These are phyloP conservation scores for Hyla sarda DNA, from an alignment of 2,113 vertebrate genomes.

Conservation along the genomic window DNA sequence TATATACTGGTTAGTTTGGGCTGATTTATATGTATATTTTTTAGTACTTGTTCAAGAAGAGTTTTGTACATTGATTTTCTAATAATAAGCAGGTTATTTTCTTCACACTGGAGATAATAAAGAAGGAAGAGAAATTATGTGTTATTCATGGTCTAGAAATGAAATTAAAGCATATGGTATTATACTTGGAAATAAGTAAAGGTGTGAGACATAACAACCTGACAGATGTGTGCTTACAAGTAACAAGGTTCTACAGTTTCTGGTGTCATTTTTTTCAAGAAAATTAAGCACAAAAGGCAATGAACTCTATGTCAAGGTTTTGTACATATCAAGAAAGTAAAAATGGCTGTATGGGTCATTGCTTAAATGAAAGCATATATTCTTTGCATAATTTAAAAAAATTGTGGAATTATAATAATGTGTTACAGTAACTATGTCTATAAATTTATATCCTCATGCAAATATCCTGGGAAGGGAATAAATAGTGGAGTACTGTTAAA, in stretches of 20 bases:
- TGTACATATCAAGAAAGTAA: not conserved
- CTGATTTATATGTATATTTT: not conserved
- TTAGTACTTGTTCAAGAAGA: not conserved
- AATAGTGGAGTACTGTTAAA: too few relatives aligned
- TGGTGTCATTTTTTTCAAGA: not conserved
- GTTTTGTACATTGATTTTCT: not conserved
- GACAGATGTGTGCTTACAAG: not conserved
- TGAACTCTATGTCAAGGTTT: conserved; percentile 1
- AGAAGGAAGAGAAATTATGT: not conserved
- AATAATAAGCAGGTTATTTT: not conserved
- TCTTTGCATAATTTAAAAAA: not conserved
- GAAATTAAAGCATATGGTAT: not conserved
- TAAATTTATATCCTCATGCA: too few relatives aligned
- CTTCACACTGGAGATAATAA: not conserved
- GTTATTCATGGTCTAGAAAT: not conserved
- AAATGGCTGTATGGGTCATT: not conserved
- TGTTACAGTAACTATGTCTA: too few relatives aligned
- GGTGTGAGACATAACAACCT: not conserved
- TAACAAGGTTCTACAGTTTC: not conserved
- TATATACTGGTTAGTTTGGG: not conserved
- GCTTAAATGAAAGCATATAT: not conserved
- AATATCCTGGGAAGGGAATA: too few relatives aligned
- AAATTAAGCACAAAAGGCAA: not conserved
- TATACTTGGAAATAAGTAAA: not conserved
- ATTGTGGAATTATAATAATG: not conserved